Percentiles rank a stretch among this genome's conserved stretches.
phyloP scores from a whole-genome alignment of 2,888 invertebrate genomes.

The Mimumesa dahlbomi region DNA sequence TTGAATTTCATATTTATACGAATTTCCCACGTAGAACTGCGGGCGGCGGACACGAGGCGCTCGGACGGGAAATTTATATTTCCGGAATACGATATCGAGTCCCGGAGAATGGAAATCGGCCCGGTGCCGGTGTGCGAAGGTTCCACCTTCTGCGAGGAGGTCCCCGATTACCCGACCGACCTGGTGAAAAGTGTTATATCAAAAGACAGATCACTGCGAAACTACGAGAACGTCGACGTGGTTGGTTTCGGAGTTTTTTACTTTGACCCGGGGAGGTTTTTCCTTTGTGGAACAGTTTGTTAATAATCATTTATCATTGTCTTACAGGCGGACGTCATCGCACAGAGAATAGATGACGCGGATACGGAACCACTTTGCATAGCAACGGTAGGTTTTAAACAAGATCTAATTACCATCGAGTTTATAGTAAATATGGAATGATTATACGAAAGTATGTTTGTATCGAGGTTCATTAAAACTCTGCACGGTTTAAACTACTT shows the following conservation, averaged over 20 bases:
- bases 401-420: no score
- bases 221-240: slow-evolving; percentile 46
- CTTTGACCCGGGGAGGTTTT: neutral
- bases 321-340: slow-evolving; percentile 17
- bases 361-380: slow-evolving; percentile 8
- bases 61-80: slow-evolving; percentile 7
- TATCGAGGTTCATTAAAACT: no score
- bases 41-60: neutral
- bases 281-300: neutral
- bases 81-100: neutral
- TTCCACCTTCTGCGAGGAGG: slow-evolving; percentile 53
- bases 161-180: slow-evolving; percentile 54
- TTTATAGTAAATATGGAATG: no score
- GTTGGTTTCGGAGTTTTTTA: slow-evolving; percentile 50
- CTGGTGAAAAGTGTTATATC: slow-evolving; percentile 44
- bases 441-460: no score
- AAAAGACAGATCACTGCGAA: no score
- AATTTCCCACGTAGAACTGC: neutral
- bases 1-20: no score
- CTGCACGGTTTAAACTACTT: no score
- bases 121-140: slow-evolving; percentile 3
- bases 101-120: no score
- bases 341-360: neutral
- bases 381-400: slow-evolving; percentile 15
- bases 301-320: neutral